Percentiles rank a stretch among this genome's conserved stretches.
phyloP scores from a whole-genome alignment of 2,113 vertebrate species.

The Actenoides lindsayi region DNA sequence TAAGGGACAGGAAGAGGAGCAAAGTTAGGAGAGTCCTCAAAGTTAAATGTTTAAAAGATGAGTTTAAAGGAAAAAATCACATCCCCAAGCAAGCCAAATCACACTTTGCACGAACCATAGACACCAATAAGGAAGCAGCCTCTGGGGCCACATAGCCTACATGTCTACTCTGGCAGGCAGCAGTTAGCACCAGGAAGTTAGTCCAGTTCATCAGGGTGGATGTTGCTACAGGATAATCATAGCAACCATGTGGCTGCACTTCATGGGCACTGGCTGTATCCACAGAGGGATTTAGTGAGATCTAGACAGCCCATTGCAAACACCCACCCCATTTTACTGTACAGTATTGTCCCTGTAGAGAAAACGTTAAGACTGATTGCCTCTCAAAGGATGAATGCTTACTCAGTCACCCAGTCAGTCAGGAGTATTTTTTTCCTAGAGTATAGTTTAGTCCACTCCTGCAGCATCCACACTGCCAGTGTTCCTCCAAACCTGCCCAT shows the following conservation, averaged over 20 bases:
- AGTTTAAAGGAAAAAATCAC: neutral
- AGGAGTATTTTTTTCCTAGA: neutral
- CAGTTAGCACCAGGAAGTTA: neutral
- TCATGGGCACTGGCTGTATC: fast-evolving
- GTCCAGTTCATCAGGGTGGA: neutral
- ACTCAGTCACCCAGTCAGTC: neutral
- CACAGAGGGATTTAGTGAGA: neutral
- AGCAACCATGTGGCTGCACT: neutral
- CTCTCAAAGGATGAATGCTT: neutral
- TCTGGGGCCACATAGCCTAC: neutral
- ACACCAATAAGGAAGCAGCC: neutral
- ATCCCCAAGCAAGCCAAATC: neutral
- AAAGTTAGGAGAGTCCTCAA: neutral
- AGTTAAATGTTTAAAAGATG: neutral
- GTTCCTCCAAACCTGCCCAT: neutral
- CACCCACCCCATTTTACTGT: neutral
- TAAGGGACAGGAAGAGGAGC: neutral
- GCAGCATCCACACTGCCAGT: neutral
- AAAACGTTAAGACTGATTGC: neutral
- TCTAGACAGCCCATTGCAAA: neutral
- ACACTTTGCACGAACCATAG: neutral
- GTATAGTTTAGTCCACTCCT: neutral
- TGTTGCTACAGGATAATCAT: neutral
- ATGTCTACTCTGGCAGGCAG: neutral
- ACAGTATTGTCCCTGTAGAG: neutral